Conservation (phyloP, 2,797 vertebrate genomes). For the Tragelaphus oryx region DNA sequence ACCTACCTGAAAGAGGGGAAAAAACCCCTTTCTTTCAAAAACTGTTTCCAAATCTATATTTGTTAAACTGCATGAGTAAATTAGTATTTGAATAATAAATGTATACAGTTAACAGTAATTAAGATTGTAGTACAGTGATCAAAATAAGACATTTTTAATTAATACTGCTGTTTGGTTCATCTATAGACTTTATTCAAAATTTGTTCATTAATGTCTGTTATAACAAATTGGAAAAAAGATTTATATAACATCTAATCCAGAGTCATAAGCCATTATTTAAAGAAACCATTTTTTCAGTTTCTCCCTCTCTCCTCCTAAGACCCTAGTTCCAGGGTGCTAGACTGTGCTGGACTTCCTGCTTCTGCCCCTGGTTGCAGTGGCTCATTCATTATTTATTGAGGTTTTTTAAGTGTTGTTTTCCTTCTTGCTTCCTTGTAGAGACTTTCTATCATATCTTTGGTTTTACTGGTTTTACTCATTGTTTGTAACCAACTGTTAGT, state of each 20-base stretch:
- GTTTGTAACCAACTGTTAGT: not conserved
- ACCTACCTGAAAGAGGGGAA: not conserved
- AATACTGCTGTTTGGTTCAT: not conserved
- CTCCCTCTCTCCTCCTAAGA: not conserved
- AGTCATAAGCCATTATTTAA: not conserved
- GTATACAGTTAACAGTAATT: not conserved
- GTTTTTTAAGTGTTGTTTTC: not conserved
- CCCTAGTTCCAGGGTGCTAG: not conserved
- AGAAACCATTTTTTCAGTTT: not conserved
- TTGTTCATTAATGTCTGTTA: not conserved
- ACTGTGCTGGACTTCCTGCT: not conserved
- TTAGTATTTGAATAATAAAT: not conserved
- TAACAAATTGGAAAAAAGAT: not conserved
- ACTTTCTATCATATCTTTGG: not conserved
- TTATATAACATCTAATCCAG: not conserved
- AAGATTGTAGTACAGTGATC: not conserved
- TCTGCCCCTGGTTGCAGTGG: not conserved
- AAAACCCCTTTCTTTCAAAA: not conserved
- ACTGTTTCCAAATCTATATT: not conserved
- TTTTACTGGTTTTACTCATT: not conserved
- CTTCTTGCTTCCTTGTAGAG: not conserved
- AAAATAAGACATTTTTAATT: not conserved
- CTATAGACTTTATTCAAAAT: not conserved
- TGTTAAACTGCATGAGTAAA: not conserved
- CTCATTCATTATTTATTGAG: not conserved